phyloP scores from a whole-genome alignment of 1,140 invertebrate genomes.

The Phymastichus coffea region DNA sequence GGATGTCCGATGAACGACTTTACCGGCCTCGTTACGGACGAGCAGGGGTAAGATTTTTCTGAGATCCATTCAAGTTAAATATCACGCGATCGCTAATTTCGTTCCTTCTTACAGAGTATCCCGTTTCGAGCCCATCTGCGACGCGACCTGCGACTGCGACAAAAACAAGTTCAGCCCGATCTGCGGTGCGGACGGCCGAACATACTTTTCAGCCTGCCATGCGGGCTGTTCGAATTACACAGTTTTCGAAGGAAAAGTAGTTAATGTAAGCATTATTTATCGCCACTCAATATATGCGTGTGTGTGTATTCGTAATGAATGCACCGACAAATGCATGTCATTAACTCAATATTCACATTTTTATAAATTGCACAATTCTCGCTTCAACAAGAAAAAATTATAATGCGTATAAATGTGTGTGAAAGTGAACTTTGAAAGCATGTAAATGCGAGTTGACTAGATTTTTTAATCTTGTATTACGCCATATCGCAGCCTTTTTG shows the following conservation, averaged over 20 bases:
- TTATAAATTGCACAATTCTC: no score
- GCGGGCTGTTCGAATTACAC: constrained; percentile 77
- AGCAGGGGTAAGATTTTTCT: constrained; percentile 40
- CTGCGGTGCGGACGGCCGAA: constrained; percentile 75
- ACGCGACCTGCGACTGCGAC: constrained; percentile 70
- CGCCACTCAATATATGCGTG: no score
- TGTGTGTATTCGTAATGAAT: constrained; percentile 1
- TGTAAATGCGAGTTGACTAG: no score
- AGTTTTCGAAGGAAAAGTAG: constrained; percentile 62
- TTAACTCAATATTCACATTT: no score
- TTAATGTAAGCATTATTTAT: constrained; percentile 43
- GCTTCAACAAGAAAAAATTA: no score
- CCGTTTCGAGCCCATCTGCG: constrained; percentile 64
- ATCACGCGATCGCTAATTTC: no score
- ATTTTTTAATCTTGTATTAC: no score
- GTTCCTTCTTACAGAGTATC: constrained; percentile 43
- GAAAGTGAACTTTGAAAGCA: no score
- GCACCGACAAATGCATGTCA: no score
- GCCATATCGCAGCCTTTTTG: no score
- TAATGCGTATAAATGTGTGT: no score
- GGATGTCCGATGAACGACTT: constrained; percentile 84
- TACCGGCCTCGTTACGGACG: constrained; percentile 62
- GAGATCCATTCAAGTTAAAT: no score
- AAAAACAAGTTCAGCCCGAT: constrained; percentile 77
- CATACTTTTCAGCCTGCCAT: constrained; percentile 87